phyloP scores from a whole-genome alignment of 2,797 vertebrate genomes.

The Spea hammondii region DNA sequence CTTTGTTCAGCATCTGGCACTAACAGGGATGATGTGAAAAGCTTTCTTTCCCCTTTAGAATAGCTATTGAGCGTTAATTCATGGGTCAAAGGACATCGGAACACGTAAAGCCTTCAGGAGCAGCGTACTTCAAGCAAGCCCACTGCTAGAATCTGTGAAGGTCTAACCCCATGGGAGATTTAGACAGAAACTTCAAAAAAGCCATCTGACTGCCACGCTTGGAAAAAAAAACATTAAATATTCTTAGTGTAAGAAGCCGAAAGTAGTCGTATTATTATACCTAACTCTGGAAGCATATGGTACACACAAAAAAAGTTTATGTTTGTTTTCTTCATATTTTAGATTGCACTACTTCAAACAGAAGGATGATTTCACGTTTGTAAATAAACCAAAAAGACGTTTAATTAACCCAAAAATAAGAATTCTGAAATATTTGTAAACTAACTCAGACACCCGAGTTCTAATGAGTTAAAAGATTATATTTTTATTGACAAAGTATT shows the following conservation, averaged over 20 bases:
- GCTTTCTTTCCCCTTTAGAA: slow-evolving; percentile 46
- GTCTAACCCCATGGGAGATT: slow-evolving; percentile 24
- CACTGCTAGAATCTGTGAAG: slow-evolving; percentile 49
- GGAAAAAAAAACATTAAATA: background rate
- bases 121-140: slow-evolving; percentile 39
- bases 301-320: background rate
- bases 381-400: no score
- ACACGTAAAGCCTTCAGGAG: slow-evolving; percentile 45
- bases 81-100: slow-evolving; percentile 49
- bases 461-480: no score
- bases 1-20: slow-evolving; percentile 52
- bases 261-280: background rate
- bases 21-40: slow-evolving; percentile 51
- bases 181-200: slow-evolving; percentile 39
- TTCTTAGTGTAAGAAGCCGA: background rate
- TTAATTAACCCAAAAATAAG: no score
- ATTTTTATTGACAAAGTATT: no score
- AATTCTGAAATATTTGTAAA: no score
- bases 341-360: no score
- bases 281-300: background rate
- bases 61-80: slow-evolving; percentile 51
- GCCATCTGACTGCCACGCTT: slow-evolving; percentile 12
- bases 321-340: no score
- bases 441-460: no score
- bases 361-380: no score